phyloP scores from a whole-genome alignment of 2,888 invertebrate genomes.

The Pegoplata infirma region DNA sequence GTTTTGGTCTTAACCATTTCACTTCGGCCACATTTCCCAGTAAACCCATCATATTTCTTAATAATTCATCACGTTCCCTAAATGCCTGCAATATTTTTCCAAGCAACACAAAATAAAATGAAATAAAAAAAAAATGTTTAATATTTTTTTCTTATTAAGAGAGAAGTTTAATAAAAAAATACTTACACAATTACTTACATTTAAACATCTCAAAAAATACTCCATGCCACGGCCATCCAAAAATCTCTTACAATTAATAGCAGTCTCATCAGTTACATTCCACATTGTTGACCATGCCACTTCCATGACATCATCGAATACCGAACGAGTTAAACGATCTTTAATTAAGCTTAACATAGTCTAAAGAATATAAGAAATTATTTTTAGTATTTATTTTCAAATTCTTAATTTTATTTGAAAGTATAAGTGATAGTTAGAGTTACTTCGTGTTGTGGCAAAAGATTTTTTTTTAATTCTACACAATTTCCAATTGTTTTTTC shows the following conservation, averaged over 20 bases:
- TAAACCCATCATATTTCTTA: slow-evolving; percentile 98
- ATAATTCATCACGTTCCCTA: slow-evolving; percentile 91
- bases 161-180: slow-evolving; percentile 37
- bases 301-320: slow-evolving; percentile 97
- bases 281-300: slow-evolving; percentile 99
- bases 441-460: no score
- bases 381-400: no score
- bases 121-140: no score
- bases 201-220: slow-evolving; percentile 91
- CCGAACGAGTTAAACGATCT: slow-evolving; percentile 85
- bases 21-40: slow-evolving; percentile 98
- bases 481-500: no score
- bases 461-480: no score
- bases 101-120: no score
- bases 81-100: slow-evolving; percentile 82
- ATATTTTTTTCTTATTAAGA: background rate
- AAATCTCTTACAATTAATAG: slow-evolving; percentile 94
- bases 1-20: slow-evolving; percentile 85
- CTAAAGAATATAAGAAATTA: no score
- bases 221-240: slow-evolving; percentile 93
- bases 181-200: slow-evolving; percentile 80
- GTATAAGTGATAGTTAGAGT: no score
- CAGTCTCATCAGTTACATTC: slow-evolving; percentile 98
- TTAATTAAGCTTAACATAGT: slow-evolving; percentile 93
- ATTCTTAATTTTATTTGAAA: no score